These are phyloP conservation scores for Pseudoatta argentina DNA, from an alignment of 1,140 invertebrate genomes.

Conservation along the genomic window DNA sequence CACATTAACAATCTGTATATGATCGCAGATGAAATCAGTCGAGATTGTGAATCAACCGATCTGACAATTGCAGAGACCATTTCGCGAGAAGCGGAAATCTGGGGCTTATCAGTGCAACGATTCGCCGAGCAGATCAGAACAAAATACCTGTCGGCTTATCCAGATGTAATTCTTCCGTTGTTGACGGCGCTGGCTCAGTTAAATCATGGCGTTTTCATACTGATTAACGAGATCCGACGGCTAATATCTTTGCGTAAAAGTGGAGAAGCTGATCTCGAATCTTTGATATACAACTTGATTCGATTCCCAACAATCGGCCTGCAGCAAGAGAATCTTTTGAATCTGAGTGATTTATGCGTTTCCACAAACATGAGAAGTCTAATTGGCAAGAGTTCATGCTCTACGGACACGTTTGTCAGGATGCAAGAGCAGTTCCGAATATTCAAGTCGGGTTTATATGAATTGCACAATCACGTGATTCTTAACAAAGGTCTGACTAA, in stretches of 20 bases:
- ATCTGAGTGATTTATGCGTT: conserved; percentile 84
- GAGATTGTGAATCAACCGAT: neutral
- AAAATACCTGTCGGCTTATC: conserved; percentile 88
- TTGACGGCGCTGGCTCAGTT: conserved; percentile 88
- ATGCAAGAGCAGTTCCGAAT: conserved; percentile 85
- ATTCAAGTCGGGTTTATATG: conserved; percentile 89
- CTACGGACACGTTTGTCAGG: conserved; percentile 55
- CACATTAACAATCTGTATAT: conserved; percentile 62
- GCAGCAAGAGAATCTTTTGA: conserved; percentile 81
- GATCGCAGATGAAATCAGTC: neutral
- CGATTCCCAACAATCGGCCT: conserved; percentile 84
- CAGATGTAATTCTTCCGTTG: conserved; percentile 89
- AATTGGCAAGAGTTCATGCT: conserved; percentile 66
- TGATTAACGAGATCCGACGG: conserved; percentile 83
- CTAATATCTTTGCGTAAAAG: conserved; percentile 69
- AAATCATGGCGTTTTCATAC: conserved; percentile 86
- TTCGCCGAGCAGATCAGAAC: conserved; percentile 87
- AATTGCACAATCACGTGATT: conserved; percentile 88
- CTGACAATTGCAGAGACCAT: conserved; percentile 76
- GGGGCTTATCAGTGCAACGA: conserved; percentile 87
- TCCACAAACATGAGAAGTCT: conserved; percentile 73
- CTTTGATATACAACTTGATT: conserved; percentile 85
- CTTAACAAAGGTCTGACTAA: conserved; percentile 85
- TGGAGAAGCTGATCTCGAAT: conserved; percentile 60
- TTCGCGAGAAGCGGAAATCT: conserved; percentile 86